These are phyloP conservation scores for Drosophila meridionalis DNA, from an alignment of 2,888 invertebrate species.

Conservation along the genomic window DNA sequence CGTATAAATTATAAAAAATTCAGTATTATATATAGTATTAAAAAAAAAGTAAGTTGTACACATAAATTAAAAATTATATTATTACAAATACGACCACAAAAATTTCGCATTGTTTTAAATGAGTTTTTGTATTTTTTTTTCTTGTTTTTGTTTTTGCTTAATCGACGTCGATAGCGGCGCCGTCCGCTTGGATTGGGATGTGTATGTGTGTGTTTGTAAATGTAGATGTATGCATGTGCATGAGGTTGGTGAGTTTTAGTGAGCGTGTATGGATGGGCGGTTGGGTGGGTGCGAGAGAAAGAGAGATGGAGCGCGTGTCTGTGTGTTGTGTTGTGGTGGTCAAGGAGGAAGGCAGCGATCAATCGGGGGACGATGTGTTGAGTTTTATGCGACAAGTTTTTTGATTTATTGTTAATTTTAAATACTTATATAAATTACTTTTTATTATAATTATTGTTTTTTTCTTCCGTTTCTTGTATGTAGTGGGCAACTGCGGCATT, in stretches of 20 bases:
- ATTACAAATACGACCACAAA: conserved; percentile 79
- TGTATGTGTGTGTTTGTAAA: conserved; percentile 17
- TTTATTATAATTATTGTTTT: conserved; percentile 80
- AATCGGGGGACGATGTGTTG: conserved; percentile 42
- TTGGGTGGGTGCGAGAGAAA: not conserved
- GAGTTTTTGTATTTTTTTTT: conserved; percentile 59
- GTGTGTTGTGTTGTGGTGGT: conserved; percentile 16
- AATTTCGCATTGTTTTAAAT: conserved; percentile 64
- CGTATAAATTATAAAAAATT: conserved; percentile 78
- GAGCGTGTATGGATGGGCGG: conserved; percentile 8
- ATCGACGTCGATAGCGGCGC: conserved; percentile 25
- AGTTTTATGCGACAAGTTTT: conserved; percentile 67
- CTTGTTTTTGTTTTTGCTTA: conserved; percentile 38
- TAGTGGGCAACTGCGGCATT: conserved; percentile 80
- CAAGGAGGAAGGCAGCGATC: conserved; percentile 12
- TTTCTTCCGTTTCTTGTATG: conserved; percentile 62
- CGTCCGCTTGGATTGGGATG: conserved; percentile 32
- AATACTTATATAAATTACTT: conserved; percentile 78
- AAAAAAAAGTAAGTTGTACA: conserved; percentile 67
- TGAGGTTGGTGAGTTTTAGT: conserved; percentile 8
- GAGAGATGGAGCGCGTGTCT: conserved; percentile 30
- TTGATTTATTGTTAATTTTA: conserved; percentile 79
- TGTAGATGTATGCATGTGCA: conserved; percentile 23
- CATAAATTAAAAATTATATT: conserved; percentile 79
- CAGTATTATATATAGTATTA: conserved; percentile 69